Conservation (phyloP, 1,140 invertebrate species). For the Pogonomyrmex barbatus region DNA sequence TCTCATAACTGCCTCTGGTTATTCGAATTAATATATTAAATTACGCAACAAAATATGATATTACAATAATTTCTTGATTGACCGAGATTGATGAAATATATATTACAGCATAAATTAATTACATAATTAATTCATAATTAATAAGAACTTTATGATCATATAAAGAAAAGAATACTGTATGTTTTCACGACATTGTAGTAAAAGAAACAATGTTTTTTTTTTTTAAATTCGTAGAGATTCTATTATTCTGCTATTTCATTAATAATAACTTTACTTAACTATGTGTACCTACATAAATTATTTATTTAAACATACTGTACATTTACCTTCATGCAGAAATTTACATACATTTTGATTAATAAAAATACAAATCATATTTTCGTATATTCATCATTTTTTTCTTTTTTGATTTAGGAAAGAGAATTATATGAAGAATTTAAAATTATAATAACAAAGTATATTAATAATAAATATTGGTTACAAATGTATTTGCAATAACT, state of each 20-base stretch:
- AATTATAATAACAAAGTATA: background rate
- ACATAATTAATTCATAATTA: slow-evolving; percentile 19
- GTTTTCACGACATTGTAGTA: background rate
- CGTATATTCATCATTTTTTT: background rate
- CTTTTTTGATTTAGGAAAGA: background rate
- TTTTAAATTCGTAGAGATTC: background rate
- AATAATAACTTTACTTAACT: background rate
- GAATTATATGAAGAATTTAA: background rate
- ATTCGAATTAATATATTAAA: slow-evolving; percentile 52
- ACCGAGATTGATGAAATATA: background rate
- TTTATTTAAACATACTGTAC: background rate
- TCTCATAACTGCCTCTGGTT: background rate
- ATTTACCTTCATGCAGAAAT: background rate
- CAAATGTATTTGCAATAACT: background rate
- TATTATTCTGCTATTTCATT: background rate
- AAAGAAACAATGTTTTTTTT: background rate
- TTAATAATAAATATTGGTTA: background rate
- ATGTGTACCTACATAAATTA: background rate
- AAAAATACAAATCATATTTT: background rate
- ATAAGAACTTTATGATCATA: background rate
- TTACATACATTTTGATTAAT: background rate
- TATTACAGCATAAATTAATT: slow-evolving; percentile 23
- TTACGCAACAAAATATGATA: slow-evolving; percentile 27
- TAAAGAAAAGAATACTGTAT: background rate
- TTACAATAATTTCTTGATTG: slow-evolving; percentile 25